phyloP scores from a whole-genome alignment of 2,113 vertebrate genomes.

The Alethe castanea region DNA sequence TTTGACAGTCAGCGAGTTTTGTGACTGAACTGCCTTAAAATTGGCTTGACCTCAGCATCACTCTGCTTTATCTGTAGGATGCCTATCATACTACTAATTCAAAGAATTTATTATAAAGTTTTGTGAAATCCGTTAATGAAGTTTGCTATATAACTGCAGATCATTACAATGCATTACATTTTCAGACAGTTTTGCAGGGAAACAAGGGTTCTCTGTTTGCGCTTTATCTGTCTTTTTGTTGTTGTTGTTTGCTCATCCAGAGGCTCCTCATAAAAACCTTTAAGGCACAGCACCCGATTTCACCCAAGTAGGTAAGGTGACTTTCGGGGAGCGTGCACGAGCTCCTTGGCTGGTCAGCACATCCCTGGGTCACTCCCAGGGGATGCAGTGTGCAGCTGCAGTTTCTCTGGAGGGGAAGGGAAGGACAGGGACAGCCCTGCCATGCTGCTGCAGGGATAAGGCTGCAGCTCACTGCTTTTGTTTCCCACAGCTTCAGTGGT shows the following conservation, averaged over 20 bases:
- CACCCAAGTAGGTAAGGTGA: not conserved
- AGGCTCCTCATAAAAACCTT: not conserved
- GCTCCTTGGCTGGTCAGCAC: not conserved
- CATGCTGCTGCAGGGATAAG: not conserved
- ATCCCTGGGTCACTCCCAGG: not conserved
- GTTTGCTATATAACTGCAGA: not conserved
- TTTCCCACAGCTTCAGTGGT: not conserved
- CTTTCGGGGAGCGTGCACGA: rapidly evolving
- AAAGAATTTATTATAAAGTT: not conserved
- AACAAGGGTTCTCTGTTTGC: not conserved
- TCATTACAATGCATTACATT: not conserved
- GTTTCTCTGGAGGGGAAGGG: rapidly evolving
- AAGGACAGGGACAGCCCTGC: not conserved
- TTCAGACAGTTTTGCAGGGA: not conserved
- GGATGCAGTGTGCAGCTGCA: rapidly evolving
- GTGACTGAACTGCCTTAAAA: not conserved
- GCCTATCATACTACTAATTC: not conserved
- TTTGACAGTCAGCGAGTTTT: not conserved
- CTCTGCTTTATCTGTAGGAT: not conserved
- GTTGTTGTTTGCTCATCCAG: not conserved
- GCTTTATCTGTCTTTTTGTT: not conserved
- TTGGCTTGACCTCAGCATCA: not conserved
- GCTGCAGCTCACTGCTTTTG: not conserved
- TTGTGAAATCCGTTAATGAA: not conserved
- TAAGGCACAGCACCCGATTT: not conserved